Evolutionary conservation across 92 coral and sea anemone species (phyloP).

Genomic region (Palythoa grandis): DNA sequence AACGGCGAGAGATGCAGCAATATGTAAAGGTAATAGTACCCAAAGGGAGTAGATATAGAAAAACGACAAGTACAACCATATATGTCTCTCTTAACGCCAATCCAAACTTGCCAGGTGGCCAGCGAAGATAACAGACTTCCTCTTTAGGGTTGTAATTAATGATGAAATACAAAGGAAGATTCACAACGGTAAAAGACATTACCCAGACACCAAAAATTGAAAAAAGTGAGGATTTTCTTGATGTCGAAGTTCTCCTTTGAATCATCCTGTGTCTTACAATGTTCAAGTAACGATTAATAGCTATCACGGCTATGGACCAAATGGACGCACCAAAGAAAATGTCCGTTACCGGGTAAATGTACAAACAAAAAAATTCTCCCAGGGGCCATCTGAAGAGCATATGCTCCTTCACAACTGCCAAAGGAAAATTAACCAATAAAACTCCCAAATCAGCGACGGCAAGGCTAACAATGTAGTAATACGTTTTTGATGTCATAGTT

Average conservation of each 20-base stretch:
- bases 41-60: slow-evolving; percentile 17
- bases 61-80: neutral
- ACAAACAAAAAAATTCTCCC: slow-evolving; percentile 65
- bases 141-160: neutral
- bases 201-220: slow-evolving; percentile 68
- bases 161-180: slow-evolving; percentile 57
- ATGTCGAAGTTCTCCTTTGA: slow-evolving; percentile 40
- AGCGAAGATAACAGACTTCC: slow-evolving; percentile 10
- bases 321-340: slow-evolving; percentile 83
- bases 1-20: slow-evolving; percentile 36
- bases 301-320: slow-evolving; percentile 87
- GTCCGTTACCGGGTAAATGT: slow-evolving; percentile 71
- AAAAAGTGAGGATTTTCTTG: slow-evolving; percentile 36
- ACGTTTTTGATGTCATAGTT: slow-evolving; percentile 67
- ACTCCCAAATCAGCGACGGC: slow-evolving; percentile 85
- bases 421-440: slow-evolving; percentile 65
- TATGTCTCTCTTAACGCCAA: neutral
- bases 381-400: slow-evolving; percentile 56
- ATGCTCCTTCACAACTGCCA: slow-evolving; percentile 50
- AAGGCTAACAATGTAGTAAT: slow-evolving; percentile 67
- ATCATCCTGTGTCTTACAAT: slow-evolving; percentile 56
- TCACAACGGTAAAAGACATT: slow-evolving; percentile 62
- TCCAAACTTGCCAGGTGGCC: slow-evolving; percentile 17
- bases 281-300: slow-evolving; percentile 76
- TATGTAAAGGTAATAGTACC: slow-evolving; percentile 17